phyloP scores from a whole-genome alignment of 23 tunicate species.

The Halocynthia roretzi region DNA sequence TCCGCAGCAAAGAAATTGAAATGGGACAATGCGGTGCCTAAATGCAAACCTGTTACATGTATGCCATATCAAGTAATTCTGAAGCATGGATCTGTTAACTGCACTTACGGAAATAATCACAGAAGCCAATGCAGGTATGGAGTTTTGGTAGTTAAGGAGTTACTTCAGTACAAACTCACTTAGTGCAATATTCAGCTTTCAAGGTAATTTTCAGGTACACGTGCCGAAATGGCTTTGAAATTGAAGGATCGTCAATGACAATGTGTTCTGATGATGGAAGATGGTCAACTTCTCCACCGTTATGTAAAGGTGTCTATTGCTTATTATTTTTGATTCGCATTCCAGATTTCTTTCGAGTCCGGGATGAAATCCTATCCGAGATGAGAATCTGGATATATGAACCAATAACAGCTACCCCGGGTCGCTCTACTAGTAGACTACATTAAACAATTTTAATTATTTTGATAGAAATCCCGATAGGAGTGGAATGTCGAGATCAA shows the following conservation, averaged over 20 bases:
- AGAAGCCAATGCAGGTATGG: constrained; percentile 8
- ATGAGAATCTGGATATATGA: too few species aligned
- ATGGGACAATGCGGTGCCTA: background rate
- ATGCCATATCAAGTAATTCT: background rate
- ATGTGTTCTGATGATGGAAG: constrained; percentile 29
- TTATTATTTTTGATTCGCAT: background rate
- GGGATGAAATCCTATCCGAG: too few species aligned
- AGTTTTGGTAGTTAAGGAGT: background rate
- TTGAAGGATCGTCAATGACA: background rate
- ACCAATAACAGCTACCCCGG: background rate
- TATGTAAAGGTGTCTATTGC: constrained; percentile 24
- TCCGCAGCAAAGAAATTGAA: background rate
- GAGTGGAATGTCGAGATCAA: background rate
- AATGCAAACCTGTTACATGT: background rate
- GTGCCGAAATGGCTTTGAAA: background rate
- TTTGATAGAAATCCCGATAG: background rate
- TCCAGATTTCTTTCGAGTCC: too few species aligned
- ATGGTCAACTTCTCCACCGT: constrained; percentile 48
- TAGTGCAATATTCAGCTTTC: background rate
- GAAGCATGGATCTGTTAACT: background rate
- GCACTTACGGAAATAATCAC: background rate
- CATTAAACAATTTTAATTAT: background rate
- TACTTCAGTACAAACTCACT: background rate
- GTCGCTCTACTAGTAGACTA: constrained; percentile 4
- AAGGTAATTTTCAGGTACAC: background rate